Base-by-base conservation (phyloP, 2,113 vertebrate genomes). In the Ursus arctos region DNA sequence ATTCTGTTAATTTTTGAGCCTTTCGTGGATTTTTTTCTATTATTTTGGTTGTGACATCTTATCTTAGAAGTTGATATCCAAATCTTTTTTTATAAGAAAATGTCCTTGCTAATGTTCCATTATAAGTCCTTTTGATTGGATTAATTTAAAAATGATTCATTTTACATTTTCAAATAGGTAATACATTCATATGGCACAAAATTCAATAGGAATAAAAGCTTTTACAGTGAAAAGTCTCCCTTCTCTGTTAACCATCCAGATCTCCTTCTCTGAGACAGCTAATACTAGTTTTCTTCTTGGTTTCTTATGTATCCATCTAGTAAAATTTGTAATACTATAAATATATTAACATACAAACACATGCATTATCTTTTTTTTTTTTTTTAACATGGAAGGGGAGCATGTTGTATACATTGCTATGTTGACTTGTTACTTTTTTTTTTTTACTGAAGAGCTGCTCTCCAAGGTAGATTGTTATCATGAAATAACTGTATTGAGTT, bases 31-130 rank as follows among this genome's bases (percentile, higher is more conserved):
- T 76, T 47, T 76, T 53, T 21, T 49, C 5, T 36, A 43, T 71
- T 81, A 77, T 55, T 95, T 95, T 92, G 36, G 15, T 51, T 74
- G 8, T 84, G 61, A 80, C 8, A 40, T 92, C 96, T 94, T 89
- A 40, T 92, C 96, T 94, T 89, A 55, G 61, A 91, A 96, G 51
- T 80, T 86, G 65, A 28, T 69, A 88, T n/a, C 24, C 13, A 40
- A 12, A 79, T 55, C 24, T 91, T 76, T 43, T 43, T 93, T 94
- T 81, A 61, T 77, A 79, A 84, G 92, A 84, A 94, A 88, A 19
- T 69, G 36, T 49, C 28, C 67, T 91, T 53, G 61, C 28, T 80
- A 55, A 55, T 93, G 33, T 92, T 97, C 40, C 43, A 82, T 36
- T 57, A 24, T 71, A 92, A 57, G 40, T 94, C 49, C 65, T 96